These are phyloP conservation scores for Gallinago jamesoni DNA, from an alignment of 2,113 vertebrate species.

Conservation along the genomic window DNA sequence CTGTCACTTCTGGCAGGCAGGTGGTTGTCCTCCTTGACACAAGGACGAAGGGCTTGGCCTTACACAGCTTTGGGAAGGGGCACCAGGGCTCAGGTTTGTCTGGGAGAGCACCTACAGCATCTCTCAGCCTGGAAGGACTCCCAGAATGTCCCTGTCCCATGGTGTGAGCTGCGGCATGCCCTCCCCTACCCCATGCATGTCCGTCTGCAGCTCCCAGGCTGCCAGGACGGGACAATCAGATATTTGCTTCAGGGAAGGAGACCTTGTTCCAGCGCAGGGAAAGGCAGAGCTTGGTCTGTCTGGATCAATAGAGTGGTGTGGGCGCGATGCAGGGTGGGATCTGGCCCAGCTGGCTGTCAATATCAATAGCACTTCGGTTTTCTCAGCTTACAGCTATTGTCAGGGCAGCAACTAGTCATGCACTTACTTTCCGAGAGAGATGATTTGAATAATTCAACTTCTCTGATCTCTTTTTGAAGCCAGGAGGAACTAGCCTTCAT, in stretches of 20 bases:
- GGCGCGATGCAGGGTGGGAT: background rate
- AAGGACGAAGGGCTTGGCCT: background rate
- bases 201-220: background rate
- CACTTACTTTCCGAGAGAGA: background rate
- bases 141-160: fast-evolving
- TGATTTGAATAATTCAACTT: conserved; percentile 24
- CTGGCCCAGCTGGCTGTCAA: background rate
- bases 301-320: background rate
- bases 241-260: conserved; percentile 62
- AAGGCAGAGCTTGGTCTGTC: background rate
- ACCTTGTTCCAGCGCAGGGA: background rate
- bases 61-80: background rate
- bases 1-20: background rate
- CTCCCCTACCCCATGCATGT: fast-evolving
- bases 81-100: background rate
- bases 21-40: background rate
- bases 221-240: background rate
- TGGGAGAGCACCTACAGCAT: background rate
- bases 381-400: background rate
- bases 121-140: background rate
- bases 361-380: background rate
- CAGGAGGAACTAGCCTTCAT: background rate
- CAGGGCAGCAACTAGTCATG: background rate
- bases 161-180: fast-evolving
- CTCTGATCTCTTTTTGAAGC: background rate